These are phyloP conservation scores for Oryctes rhinoceros DNA, from an alignment of 1,140 invertebrate species.

Conservation along the genomic window DNA sequence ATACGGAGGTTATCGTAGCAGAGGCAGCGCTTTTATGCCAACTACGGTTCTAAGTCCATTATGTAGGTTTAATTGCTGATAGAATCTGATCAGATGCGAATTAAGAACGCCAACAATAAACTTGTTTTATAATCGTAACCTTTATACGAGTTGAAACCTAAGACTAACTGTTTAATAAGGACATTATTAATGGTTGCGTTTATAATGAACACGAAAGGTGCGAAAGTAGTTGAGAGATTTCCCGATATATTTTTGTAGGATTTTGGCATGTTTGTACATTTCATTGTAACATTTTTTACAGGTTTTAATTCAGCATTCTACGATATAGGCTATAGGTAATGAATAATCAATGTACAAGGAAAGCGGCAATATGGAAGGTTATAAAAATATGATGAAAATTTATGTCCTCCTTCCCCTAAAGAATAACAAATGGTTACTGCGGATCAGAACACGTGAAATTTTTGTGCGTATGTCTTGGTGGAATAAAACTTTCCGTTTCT, in stretches of 20 bases:
- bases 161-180: background rate
- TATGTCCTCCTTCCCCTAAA: no score
- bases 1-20: background rate
- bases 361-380: no score
- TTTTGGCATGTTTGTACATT: background rate
- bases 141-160: background rate
- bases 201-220: background rate
- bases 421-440: no score
- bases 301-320: background rate
- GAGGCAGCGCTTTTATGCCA: background rate
- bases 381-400: no score
- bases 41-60: background rate
- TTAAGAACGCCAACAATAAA: constrained; percentile 9
- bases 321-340: no score
- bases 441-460: no score
- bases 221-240: background rate
- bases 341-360: no score
- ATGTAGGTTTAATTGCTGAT: background rate
- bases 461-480: no score
- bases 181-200: background rate
- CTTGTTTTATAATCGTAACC: background rate
- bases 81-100: background rate
- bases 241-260: background rate
- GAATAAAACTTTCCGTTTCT: no score
- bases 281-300: background rate